Evolutionary conservation across 2,797 vertebrate genomes (phyloP), one percentile per base, ranked within the genome.

Genomic region (Pseudochromis fuscus): DNA sequence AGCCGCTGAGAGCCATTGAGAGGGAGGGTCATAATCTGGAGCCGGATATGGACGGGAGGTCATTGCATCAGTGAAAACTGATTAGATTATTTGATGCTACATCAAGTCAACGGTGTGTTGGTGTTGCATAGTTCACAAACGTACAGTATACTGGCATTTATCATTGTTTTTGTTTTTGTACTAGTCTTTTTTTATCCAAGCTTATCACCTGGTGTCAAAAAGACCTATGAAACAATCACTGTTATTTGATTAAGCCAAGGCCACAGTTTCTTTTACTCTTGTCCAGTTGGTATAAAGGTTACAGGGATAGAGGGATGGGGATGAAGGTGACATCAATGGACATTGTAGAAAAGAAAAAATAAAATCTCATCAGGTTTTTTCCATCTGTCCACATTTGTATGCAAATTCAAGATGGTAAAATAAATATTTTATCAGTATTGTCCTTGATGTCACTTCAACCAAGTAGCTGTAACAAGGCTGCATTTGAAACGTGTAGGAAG

Each of bases 1-100:
- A 80, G 56, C 33, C 15, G 0, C 24, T 38, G 51, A 66, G 62
- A 80, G 57, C 42, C 19, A 7, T 37, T 19, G 46, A 61, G 64
- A 64, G 61, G 75, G 33, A 74, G 46, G 19, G 5, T 18, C 38
- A 30, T 46, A 66, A 75, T 74, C 44, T 52, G 49, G 46, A 60
- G 53, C 35, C 50, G 60, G 53, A 44, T 52, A 11, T 58, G 42
- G 37, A 44, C 55, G 35, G 21, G 53, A 68, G 51, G 18, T 8
- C 15, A 48, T 38, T 49, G 42, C 37, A 70, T 81, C 71, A 66
- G 6, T 60, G 75, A 55, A 2, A 23, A 30, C 31, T 59, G 50
- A 62, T 69, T 44, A 45, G 37, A 49, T 76, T 42, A 49, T 68
- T 64, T 5, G 38, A 52, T 63, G 18, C 35, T 19, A 24, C 31